Base-by-base conservation (phyloP, 2,888 invertebrate species). In the Mactromeris polynyma region DNA sequence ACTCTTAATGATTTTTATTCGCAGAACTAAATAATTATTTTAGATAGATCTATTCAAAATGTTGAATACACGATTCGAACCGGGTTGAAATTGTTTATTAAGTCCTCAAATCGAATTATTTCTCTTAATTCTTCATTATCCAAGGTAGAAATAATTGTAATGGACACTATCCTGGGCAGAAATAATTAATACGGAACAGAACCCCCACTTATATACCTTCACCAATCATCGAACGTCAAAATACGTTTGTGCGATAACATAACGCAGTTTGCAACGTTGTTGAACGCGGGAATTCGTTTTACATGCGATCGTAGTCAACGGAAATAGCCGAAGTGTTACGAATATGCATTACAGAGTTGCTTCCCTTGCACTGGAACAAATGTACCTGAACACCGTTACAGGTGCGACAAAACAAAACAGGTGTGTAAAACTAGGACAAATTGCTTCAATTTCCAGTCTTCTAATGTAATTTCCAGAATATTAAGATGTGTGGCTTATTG, bases 371-470 rank as follows among this genome's bases (percentile, higher is more conserved):
- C n/a, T 33, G 46, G 26, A 9, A 84, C 36, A 86, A 33, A 81
- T 69, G 83, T 92, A 92, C 90, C 90, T 92, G 90, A 58, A 82
- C 91, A 90, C 91, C 91, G 91, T 11, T 79, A 85, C 89, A 92
- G 91, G 91, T 92, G 90, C 81, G 90, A 92, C 88, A 89, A 91
- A 91, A 90, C 89, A 83, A 88, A 91, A 91, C 81, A 88, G 85
- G 87, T 88, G 89, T 86, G 78, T 31, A 36, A 46, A 54, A 42
- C 73, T 69, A 73, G 81, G 82, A 86, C 83, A 83, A 33, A 42
- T 38, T 31, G 36, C 42, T 2, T 46, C 46, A 19, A 26, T 36
- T 42, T 11, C 40, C 19, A 9, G 40, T 21, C n/a, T 36, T 73
- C 33, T 36, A 19, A 2, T 33, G 73, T 33, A 36, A 36, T 33